Evolutionary conservation across 2,113 vertebrate genomes (phyloP).

Genomic region (Mirounga angustirostris): DNA sequence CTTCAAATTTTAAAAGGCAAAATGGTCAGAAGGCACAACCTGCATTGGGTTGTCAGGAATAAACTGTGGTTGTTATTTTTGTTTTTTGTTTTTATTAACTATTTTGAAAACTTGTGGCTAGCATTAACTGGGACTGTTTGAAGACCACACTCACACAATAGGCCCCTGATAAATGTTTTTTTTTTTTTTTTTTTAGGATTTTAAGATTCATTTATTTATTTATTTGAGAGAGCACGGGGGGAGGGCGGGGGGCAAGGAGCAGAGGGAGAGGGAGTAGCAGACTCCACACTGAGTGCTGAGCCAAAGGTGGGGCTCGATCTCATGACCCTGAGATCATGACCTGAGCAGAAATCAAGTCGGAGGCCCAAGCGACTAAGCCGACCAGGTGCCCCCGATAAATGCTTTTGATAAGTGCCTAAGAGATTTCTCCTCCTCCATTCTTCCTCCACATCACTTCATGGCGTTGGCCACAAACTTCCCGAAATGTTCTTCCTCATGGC

Average conservation of each 20-base stretch:
- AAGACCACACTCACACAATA: neutral
- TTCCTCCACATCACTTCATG: neutral
- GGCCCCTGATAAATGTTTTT: neutral
- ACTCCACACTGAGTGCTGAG: neutral
- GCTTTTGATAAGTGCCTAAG: neutral
- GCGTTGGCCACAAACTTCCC: neutral
- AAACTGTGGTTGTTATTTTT: neutral
- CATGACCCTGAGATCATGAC: neutral
- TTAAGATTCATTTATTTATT: neutral
- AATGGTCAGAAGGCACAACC: neutral
- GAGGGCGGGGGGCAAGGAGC: neutral
- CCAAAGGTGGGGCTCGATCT: neutral
- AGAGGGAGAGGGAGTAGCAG: neutral
- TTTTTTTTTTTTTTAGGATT: neutral
- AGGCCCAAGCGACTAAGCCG: neutral
- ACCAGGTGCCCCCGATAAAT: neutral
- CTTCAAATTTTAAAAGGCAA: neutral
- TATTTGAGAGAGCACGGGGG: neutral
- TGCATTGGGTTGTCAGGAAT: conserved; percentile 9
- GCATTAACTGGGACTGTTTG: neutral
- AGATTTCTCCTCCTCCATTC: neutral
- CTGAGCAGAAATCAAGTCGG: neutral
- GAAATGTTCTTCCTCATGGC: neutral
- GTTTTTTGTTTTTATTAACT: neutral
- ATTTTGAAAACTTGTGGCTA: neutral